Evolutionary conservation across 2,113 vertebrate species (phyloP), one percentile per base, ranked within the genome.

Genomic region (Theristicus caerulescens): DNA sequence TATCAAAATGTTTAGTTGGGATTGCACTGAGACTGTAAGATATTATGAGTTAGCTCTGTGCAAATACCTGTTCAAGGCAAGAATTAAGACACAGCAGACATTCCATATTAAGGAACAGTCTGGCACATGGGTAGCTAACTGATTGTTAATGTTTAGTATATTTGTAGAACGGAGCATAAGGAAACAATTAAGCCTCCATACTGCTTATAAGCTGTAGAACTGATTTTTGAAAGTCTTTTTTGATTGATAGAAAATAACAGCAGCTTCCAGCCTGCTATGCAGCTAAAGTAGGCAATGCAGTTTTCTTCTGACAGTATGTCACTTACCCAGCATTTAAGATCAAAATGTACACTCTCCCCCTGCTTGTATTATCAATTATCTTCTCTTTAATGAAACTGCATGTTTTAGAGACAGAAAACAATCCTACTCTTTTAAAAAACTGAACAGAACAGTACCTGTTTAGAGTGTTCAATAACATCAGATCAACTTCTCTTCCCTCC

Each of bases 181-280:
- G 93, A 94, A 92, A 88, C 81, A 92, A 93, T 90, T 92, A 96
- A 90, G 85, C 49, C 55, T 95, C 40, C 44, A 44, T 49, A 42
- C 6, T 19, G 10, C 70, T 82, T 91, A 40, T 44, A 89, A 67
- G 10, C 21, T 49, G 40, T 69, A 79, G 47, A 82, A 87, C 4
- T 66, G 47, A 67, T 62, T 88, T 90, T 82, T 91, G 0, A 38
- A 90, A 88, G 65, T 49, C 85, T 71, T 92, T 54, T 91, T 86
- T 82, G 86, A 81, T 86, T 82, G 86, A 81, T 67, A 54, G 83
- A 87, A 86, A 93, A 91, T 57, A 93, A 74, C 27, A 91, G 44
- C 57, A 86, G 61, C 14, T 92, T 89, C 69, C 57, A 86, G 16
- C 7, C 34, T 89, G 22, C 46, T 85, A 38, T 31, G n/a, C 74